A percentile compares a stretch with the other conserved stretches of the same genome.
Evolutionary conservation across 2,797 vertebrate genomes (phyloP).

Genomic region (Etheostoma nigrum): DNA sequence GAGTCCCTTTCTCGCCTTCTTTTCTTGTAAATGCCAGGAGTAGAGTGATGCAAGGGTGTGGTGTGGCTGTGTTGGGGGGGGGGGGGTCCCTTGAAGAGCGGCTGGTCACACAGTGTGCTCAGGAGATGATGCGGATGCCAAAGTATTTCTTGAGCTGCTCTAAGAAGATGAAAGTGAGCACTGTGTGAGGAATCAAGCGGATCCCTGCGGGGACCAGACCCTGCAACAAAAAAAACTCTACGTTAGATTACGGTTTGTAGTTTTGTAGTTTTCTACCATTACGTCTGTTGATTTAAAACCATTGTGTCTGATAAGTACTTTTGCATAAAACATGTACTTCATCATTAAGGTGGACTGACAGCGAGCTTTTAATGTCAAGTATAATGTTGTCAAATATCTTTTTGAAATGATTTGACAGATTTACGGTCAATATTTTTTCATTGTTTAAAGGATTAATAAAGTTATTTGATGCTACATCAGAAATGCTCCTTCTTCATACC

Average conservation of each 20-base stretch:
- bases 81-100: background rate
- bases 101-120: slow-evolving; percentile 59
- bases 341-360: background rate
- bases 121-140: slow-evolving; percentile 89
- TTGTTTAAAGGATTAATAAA: background rate
- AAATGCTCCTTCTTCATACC: background rate
- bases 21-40: slow-evolving; percentile 19
- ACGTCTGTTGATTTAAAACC: background rate
- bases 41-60: background rate
- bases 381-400: background rate
- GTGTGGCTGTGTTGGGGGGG: background rate
- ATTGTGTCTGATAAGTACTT: background rate
- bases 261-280: background rate
- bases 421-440: background rate
- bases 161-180: slow-evolving; percentile 96
- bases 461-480: too few species aligned
- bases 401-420: background rate
- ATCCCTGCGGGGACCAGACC: slow-evolving; percentile 95
- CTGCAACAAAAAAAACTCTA: slow-evolving; percentile 74
- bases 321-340: background rate
- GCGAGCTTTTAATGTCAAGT: background rate
- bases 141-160: slow-evolving; percentile 95
- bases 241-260: background rate
- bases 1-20: slow-evolving; percentile 26
- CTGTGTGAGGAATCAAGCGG: slow-evolving; percentile 93